A percentile compares a stretch with the other conserved stretches of the same genome.
Evolutionary conservation across 2,797 vertebrate genomes (phyloP).

Genomic region (Cercopithecus diana): DNA sequence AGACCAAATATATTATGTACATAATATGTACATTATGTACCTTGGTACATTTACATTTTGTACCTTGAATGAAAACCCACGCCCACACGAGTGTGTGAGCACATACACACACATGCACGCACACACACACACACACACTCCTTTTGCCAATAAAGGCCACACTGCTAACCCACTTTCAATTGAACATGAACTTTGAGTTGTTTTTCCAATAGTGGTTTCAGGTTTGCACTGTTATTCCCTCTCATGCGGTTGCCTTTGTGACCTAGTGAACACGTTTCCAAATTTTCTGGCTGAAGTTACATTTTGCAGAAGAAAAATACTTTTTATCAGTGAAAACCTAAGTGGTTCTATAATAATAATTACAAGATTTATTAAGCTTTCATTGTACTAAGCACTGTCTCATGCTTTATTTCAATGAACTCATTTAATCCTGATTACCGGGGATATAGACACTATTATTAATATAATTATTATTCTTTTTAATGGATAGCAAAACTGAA

Average conservation of each 20-base stretch:
- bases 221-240: not conserved
- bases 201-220: conserved; percentile 9
- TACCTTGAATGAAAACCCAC: not conserved
- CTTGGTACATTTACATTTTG: not conserved
- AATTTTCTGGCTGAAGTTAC: conserved; percentile 35
- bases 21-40: not conserved
- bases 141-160: not conserved
- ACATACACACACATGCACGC: not conserved
- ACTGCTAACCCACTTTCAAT: not conserved
- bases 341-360: not conserved
- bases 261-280: not conserved
- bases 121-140: not conserved
- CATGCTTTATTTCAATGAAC: not conserved
- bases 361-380: not conserved
- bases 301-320: not conserved
- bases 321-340: not conserved
- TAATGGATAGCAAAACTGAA: not conserved
- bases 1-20: not conserved
- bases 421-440: conserved; percentile 25
- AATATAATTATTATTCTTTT: not conserved
- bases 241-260: conserved; percentile 1
- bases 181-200: conserved; percentile 15
- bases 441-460: not conserved
- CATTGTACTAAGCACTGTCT: not conserved
- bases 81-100: fast-evolving